Base-by-base conservation (phyloP, 2,888 invertebrate species). In the Epinotia nisella region DNA sequence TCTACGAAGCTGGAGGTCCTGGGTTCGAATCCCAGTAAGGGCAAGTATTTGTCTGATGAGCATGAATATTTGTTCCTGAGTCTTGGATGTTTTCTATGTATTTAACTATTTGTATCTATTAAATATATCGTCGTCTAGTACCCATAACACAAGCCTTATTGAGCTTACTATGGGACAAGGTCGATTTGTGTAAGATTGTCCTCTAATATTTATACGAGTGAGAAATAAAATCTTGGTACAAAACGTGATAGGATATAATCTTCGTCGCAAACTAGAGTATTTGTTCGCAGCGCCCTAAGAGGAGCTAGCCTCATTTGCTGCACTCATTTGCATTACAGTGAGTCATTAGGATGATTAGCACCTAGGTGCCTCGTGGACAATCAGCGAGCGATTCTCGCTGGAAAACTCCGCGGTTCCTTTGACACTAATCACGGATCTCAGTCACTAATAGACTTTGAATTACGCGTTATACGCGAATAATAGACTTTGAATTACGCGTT, bases 301-400 rank as follows among this genome's bases (percentile, higher is more conserved):
- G 39, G 29, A 41, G 21, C 19, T 17, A n/a, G n/a, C 29, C 49
- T 24, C n/a, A 35, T 51, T 53, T 2, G 24, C 51, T 53, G 51
- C 64, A 17, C 64, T 56, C n/a, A 15, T 61, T 55, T 55, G 65
- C 65, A 55, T 9, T 39, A 5, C 24, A 45, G 41, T 62, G 56
- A 68, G 24, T 72, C 72, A 72, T 68, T 62, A 61, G n/a, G 24
- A 55, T 62, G 45, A 61, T 71, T 61, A 60, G 55, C 67, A 39
- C 56, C 55, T 60, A 24, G 58, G 51, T 9, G 29, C 49, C 19
- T 51, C 24, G 56, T 21, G 49, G 17, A 65, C 41, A 53, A 59
- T 60, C 53, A 39, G 58, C 58, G 59, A 11, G 39, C n/a, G 51
- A 19, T 55, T 29, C 29, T 61, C 58, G 9, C 66, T 49, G 58